Conservation (phyloP, 2,113 vertebrate species). For the Poicephalus meyeri region DNA sequence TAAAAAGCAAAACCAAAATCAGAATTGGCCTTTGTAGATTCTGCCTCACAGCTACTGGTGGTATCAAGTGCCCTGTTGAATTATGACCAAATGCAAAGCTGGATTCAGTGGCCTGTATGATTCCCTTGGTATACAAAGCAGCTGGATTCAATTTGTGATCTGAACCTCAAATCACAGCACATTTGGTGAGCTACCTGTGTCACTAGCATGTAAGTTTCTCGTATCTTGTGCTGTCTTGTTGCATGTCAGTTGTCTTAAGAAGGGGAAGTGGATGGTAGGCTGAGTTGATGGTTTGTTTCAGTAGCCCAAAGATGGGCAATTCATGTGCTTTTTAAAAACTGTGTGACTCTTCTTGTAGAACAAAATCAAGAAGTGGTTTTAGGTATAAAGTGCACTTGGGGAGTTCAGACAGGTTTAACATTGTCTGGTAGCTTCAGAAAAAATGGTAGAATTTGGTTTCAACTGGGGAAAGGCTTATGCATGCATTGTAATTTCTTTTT, state of each 20-base stretch:
- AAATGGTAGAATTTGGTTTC: not conserved
- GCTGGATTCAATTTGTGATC: not conserved
- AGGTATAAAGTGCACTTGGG: accelerated
- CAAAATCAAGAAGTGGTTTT: not conserved
- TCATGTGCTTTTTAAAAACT: not conserved
- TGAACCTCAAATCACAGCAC: not conserved
- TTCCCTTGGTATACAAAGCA: not conserved
- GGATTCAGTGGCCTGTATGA: not conserved
- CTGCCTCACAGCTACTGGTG: not conserved
- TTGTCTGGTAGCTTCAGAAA: not conserved
- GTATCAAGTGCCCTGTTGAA: not conserved
- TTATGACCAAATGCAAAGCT: not conserved
- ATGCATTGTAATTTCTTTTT: accelerated
- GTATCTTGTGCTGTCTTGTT: not conserved
- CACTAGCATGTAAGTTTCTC: not conserved
- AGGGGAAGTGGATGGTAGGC: too few relatives aligned
- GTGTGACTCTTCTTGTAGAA: not conserved
- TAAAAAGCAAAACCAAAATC: not conserved
- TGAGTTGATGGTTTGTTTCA: not conserved
- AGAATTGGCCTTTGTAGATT: not conserved
- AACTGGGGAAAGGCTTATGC: not conserved
- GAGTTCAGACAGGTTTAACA: not conserved
- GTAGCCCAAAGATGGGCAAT: not conserved
- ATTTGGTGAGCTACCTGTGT: accelerated
- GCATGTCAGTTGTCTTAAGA: not conserved